Base-by-base conservation (phyloP, 1,140 invertebrate species). In the Protaetia brevitarsis region DNA sequence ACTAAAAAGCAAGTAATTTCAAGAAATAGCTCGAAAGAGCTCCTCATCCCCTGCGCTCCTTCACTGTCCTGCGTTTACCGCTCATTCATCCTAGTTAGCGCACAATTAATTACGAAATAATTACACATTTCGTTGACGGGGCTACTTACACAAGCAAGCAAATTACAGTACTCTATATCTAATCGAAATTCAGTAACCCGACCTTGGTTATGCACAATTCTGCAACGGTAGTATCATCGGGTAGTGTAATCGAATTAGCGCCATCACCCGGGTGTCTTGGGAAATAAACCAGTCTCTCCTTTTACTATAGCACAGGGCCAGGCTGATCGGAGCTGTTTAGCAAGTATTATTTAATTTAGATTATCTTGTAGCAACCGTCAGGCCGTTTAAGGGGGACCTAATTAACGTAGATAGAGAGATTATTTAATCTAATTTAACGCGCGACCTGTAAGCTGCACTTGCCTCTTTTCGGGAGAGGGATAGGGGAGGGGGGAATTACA, bases 321-420 rank as follows among this genome's bases (percentile, higher is more conserved):
- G 13, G 51, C 51, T 19, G 13, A 58, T 11, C n/a, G 11, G 26
- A 58, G 57, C 23, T 31, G 29, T 61, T 64, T 65, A 68, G 28
- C 66, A 31, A 36, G 68, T 45, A 68, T 70, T 70, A 70, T 70
- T 68, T 70, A 70, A 70, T 70, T 70, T 68, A 68, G 69, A 70
- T 70, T 70, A 70, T 70, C 66, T 51, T 62, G 64, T 61, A n/a
- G 66, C 51, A 28, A 61, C 57, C 37, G 37, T 45, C 16, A 45
- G 41, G 23, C 41, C 41, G 41, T 45, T 45, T 45, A 45, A 45
- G 41, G 41, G 8, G 16, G n/a, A n/a, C 45, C 57, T 70, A 68
- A 68, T 70, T 70, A 70, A 70, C 69, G 59, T 60, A 64, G 69
- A 70, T 70, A 64, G 63, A 63, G 66, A 67, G 69, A 68, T 68